A percentile compares a stretch with the other conserved stretches of the same genome.
These are phyloP conservation scores for Irena cyanogastra DNA, from an alignment of 2,113 vertebrate species.

Conservation along the genomic window DNA sequence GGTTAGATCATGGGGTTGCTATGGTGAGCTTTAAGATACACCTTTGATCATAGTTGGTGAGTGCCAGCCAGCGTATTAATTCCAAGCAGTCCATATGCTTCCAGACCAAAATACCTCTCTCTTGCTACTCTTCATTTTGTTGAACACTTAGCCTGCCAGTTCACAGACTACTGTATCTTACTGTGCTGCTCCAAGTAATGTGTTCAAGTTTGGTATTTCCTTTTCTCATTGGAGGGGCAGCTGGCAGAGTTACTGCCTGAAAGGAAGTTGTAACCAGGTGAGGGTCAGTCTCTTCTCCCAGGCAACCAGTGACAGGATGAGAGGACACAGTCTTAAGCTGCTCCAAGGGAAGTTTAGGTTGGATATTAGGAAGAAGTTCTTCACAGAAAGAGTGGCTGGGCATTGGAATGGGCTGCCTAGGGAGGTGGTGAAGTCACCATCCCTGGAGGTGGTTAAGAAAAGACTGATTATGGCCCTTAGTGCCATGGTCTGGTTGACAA, in stretches of 20 bases:
- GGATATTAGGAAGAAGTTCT: background rate
- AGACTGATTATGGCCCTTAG: background rate
- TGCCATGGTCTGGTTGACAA: background rate
- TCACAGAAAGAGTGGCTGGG: background rate
- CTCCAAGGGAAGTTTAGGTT: background rate
- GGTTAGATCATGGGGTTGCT: slow-evolving; percentile 19
- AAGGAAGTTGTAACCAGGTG: background rate
- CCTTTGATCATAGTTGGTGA: background rate
- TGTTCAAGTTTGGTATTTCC: background rate
- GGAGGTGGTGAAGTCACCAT: background rate
- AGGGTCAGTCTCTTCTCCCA: background rate
- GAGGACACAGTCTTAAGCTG: background rate
- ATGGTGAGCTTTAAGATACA: slow-evolving; percentile 1
- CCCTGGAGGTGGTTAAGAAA: background rate
- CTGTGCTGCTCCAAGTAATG: background rate
- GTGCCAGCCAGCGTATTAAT: background rate
- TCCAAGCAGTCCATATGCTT: background rate
- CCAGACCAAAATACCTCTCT: background rate
- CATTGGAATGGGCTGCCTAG: background rate
- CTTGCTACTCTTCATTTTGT: background rate
- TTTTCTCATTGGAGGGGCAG: background rate
- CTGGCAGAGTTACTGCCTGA: background rate
- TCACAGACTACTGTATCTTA: background rate
- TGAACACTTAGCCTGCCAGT: background rate
- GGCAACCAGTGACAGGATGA: fast-evolving